These are phyloP conservation scores for Pedetes capensis DNA, from an alignment of 2,113 vertebrate species.

Conservation along the genomic window DNA sequence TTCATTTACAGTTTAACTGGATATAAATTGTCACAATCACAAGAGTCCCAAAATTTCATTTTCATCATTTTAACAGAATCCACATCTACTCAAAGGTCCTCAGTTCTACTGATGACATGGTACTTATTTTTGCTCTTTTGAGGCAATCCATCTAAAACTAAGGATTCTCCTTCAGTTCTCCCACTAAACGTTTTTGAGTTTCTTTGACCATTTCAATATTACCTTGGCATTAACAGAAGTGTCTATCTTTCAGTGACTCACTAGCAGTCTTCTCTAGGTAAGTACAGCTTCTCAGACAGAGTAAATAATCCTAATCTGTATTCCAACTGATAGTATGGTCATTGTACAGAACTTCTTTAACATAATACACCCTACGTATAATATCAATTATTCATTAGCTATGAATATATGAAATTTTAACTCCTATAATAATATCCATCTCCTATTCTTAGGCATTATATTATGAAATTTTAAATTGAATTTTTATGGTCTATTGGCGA, in stretches of 20 bases:
- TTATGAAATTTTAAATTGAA: slow-evolving; percentile 56
- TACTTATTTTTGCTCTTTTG: background rate
- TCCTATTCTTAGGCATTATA: slow-evolving; percentile 59
- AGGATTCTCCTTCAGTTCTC: background rate
- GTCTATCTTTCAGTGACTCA: background rate
- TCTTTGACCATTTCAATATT: background rate
- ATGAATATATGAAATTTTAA: slow-evolving; percentile 5
- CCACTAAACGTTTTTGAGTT: background rate
- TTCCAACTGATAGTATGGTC: background rate
- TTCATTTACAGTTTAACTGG: background rate
- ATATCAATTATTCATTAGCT: background rate
- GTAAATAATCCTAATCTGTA: background rate
- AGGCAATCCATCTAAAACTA: background rate
- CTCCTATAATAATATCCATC: slow-evolving; percentile 53
- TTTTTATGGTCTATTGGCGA: slow-evolving; percentile 63
- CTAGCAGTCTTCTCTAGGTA: background rate
- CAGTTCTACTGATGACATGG: background rate
- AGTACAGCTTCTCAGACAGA: background rate
- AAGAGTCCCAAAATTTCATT: background rate
- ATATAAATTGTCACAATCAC: background rate
- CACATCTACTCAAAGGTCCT: background rate
- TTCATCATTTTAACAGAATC: background rate
- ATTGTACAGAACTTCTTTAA: background rate
- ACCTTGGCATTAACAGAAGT: background rate
- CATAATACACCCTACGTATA: background rate